Evolutionary conservation across 2,797 vertebrate genomes (phyloP), one percentile per base, ranked within the genome.

Genomic region (Peromyscus nudipes): DNA sequence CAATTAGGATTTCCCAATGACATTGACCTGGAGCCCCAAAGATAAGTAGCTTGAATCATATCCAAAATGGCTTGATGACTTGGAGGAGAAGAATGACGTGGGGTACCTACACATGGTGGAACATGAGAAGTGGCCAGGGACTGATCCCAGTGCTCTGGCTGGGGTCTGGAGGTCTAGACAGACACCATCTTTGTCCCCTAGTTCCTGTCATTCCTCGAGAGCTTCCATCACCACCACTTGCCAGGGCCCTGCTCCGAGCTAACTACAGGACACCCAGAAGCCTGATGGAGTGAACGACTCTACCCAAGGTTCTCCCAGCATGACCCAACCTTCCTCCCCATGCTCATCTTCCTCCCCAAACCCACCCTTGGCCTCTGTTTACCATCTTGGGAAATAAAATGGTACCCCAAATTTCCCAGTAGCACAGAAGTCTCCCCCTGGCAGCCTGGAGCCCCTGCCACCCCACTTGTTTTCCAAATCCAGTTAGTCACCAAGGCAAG

Each of bases 301-400:
- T 34, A 31, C 29, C 77, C 67, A 69, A 40, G 1, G 62, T 7
- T 80, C 79, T 67, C 73, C 13, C 29, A 60, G 4, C 49, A n/a
- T 25, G 2, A 79, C 13, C 71, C 46, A 71, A 23, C 77, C 57
- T n/a, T n/a, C n/a, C n/a, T n/a, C n/a, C n/a, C n/a, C n/a, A n/a
- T 62, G 64, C 12, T 89, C 14, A 19, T 49, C 64, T 90, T 60
- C 90, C n/a, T 90, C 60, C 86, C 69, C 65, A 88, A 84, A 43
- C 27, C 40, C 52, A 46, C 4, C 57, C 31, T 12, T 88, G 16
- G 1, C 65, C n/a, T 81, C 76, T 52, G 25, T 8, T 71, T 0
- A 1, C 89, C 29, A 43, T 34, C 73, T 75, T 31, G 23, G 19
- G 52, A 23, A 85, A 79, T 37, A 76, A 60, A 65, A 43, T 23